Base-by-base conservation (phyloP, 2,113 vertebrate genomes). In the Pseudonaja textilis region DNA sequence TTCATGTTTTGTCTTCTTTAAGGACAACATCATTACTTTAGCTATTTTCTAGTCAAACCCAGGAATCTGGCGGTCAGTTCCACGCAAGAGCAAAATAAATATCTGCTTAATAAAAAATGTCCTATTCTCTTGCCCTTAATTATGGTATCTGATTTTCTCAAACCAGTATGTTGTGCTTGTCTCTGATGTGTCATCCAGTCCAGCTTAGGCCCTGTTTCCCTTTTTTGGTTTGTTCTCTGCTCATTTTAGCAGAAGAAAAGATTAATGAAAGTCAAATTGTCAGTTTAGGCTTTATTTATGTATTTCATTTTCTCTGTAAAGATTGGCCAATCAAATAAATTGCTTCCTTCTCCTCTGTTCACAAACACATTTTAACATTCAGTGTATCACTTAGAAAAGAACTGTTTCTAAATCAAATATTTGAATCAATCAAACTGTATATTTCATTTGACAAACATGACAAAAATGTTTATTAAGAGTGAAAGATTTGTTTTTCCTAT, bases 111-210 rank as follows among this genome's bases (percentile, higher is more conserved):
- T 90, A 89, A 93, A 93, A 26, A 59, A 61, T 56, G 92, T 89
- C 88, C 47, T 89, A 59, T 89, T 89, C 55, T 25, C 88, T 93
- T 61, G 56, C 74, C 89, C 74, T 90, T 93, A 90, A 93, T 93
- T 93, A 90, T 54, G 64, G 39, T 87, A 54, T 61, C 45, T 90
- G 56, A 90, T 90, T 85, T 90, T 89, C 55, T 56, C 74, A 85
- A 61, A 86, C 88, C 74, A 52, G 39, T 20, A 10, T 54, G 52
- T 16, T 88, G 26, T 56, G 20, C 59, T 92, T 57, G 11, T 54
- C 29, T 90, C 85, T 86, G 88, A 90, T 93, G 88, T 56, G 45
- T 56, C 74, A 90, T 50, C 55, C 45, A 86, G 45, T 93, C 54
- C 69, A 86, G 81, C n/a, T 86, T 57, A 86, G 69, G 47, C 12